A percentile compares a stretch with the other conserved stretches of the same genome.
These are phyloP conservation scores for Dicerorhinus sumatrensis DNA, from an alignment of 2,113 vertebrate species.

Conservation along the genomic window DNA sequence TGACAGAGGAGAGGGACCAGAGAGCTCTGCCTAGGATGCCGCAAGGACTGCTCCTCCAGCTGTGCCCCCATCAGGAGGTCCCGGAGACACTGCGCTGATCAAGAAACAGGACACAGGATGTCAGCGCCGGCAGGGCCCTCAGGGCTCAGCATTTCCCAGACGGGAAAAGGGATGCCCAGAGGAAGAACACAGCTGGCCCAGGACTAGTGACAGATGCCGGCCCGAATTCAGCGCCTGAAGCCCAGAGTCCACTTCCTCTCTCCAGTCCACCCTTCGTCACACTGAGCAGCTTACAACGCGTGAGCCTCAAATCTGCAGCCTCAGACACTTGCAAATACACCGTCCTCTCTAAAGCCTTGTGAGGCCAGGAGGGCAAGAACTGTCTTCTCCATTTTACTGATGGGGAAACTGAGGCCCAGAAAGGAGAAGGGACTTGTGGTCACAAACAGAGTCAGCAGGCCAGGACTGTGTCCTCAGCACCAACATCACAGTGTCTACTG, in stretches of 20 bases:
- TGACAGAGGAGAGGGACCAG: neutral
- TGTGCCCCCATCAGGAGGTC: neutral
- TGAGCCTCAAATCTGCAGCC: fast-evolving
- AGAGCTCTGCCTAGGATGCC: neutral
- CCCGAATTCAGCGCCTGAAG: neutral
- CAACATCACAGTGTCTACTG: neutral
- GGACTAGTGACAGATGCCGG: neutral
- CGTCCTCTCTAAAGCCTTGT: neutral
- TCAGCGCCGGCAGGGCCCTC: neutral
- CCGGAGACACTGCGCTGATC: neutral
- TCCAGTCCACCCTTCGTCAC: neutral
- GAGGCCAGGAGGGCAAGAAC: neutral
- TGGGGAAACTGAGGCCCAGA: neutral
- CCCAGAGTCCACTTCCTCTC: neutral
- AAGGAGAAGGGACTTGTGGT: neutral
- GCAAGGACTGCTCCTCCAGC: neutral
- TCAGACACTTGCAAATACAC: neutral
- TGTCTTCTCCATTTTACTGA: neutral
- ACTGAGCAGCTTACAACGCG: neutral
- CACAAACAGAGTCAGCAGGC: neutral
- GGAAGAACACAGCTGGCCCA: neutral
- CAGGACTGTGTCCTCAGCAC: neutral
- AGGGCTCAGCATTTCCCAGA: neutral
- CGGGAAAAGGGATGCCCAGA: neutral
- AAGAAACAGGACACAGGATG: neutral